Base-by-base conservation (phyloP, 2,113 vertebrate species). In the Ammodytes dubius region DNA sequence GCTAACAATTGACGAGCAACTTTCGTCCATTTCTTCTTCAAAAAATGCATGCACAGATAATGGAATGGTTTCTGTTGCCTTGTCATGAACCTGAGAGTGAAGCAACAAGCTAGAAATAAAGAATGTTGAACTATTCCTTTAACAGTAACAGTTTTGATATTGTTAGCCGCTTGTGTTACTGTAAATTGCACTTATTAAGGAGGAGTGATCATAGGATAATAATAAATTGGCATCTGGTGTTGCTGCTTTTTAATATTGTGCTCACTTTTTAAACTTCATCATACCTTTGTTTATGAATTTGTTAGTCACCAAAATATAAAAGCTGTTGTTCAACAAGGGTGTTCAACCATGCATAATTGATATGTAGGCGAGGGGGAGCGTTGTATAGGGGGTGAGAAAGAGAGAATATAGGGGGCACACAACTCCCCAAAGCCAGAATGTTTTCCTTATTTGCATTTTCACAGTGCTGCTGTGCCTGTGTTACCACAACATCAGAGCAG, bases 301-400 rank as follows among this genome's bases (percentile, higher is more conserved):
- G 6, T 81, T 59, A 39, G n/a, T 53, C 19, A 8, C 61, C 27
- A 50, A 42, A 82, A 83, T 83, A 63, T 39, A 61, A 71, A 64
- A 74, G 68, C 53, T 52, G 42, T 53, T 50, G 27, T 65, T 82
- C 63, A 67, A 2, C 70, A 84, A 78, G 46, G 37, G 47, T 66
- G 63, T 66, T 81, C 37, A 43, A 76, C 52, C 19, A 61, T 87
- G 67, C 58, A 90, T 88, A 80, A 90, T 89, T 88, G 15, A 91
- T 74, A 40, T 67, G 56, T 64, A 80, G 77, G 17, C 50, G 67
- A 39, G 52, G 11, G 57, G 57, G 8, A 46, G 42, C 8, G 27
- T 43, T 43, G n/a, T 63, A 68, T 61, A 63, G 12, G 67, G 61
- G 60, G 60, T 5, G 54, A 69, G 27, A 70, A 37, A 58, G 39